Conservation (phyloP, 2,113 vertebrate genomes). For the Phrynocephalus versicolor region DNA sequence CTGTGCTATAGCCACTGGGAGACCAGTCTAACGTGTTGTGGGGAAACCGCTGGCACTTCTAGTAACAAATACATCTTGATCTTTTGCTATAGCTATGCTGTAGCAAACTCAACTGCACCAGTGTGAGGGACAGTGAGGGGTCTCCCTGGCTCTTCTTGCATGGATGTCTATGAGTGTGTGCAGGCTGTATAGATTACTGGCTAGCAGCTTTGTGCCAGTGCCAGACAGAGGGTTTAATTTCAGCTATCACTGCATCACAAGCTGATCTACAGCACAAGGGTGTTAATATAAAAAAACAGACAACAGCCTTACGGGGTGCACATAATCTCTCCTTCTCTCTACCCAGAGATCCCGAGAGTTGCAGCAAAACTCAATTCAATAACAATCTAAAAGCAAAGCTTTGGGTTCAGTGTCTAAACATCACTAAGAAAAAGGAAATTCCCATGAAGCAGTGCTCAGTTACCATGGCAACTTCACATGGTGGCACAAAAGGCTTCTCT, state of each 20-base stretch:
- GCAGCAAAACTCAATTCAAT: slow-evolving; percentile 58
- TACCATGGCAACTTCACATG: slow-evolving; percentile 76
- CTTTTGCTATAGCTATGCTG: neutral
- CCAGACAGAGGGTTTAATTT: neutral
- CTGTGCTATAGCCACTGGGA: too few relatives aligned
- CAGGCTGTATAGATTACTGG: neutral
- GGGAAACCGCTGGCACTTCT: neutral
- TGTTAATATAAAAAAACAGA: neutral
- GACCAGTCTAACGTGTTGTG: neutral
- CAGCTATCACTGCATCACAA: neutral
- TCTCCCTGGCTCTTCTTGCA: neutral
- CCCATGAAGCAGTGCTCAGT: slow-evolving; percentile 72
- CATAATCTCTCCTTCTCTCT: neutral
- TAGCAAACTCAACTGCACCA: neutral
- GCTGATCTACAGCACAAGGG: neutral
- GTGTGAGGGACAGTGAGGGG: neutral
- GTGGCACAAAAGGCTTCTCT: slow-evolving; percentile 74
- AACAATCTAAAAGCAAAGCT: slow-evolving; percentile 63
- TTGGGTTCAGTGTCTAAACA: slow-evolving; percentile 61
- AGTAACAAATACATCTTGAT: neutral
- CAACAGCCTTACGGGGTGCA: neutral
- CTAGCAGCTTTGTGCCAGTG: neutral
- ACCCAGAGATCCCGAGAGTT: neutral
- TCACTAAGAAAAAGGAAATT: slow-evolving; percentile 73
- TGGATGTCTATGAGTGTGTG: neutral